These are phyloP conservation scores for Hylaeus anthracinus DNA, from an alignment of 1,140 invertebrate genomes.

Conservation along the genomic window DNA sequence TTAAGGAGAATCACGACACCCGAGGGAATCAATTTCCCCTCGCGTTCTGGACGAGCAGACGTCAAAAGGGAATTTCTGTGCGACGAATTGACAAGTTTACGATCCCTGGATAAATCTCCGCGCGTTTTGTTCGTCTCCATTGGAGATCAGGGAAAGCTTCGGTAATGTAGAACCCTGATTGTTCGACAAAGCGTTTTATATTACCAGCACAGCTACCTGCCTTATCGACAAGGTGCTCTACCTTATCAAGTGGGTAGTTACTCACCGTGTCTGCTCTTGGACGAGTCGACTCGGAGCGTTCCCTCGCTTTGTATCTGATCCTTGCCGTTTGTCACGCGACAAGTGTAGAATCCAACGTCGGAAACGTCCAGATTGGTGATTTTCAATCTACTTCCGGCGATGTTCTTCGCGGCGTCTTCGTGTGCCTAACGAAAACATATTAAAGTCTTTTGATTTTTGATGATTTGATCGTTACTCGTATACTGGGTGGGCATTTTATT, in stretches of 20 bases:
- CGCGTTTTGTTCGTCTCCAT: slow-evolving; percentile 45
- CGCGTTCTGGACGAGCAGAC: slow-evolving; percentile 23
- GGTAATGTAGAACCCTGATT: too few species aligned
- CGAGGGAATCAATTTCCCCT: slow-evolving; percentile 39
- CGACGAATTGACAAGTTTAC: slow-evolving; percentile 60
- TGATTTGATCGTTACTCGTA: too few species aligned
- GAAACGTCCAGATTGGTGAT: slow-evolving; percentile 84
- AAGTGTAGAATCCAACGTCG: slow-evolving; percentile 87
- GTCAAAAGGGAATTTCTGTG: slow-evolving; percentile 53
- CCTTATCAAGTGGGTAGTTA: neutral
- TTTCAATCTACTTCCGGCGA: slow-evolving; percentile 77
- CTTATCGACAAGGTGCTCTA: too few species aligned
- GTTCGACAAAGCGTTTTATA: too few species aligned
- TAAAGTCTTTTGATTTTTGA: neutral
- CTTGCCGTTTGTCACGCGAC: slow-evolving; percentile 84
- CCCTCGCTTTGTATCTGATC: slow-evolving; percentile 83
- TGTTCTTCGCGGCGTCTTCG: slow-evolving; percentile 67
- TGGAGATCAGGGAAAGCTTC: slow-evolving; percentile 46
- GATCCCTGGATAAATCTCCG: slow-evolving; percentile 41
- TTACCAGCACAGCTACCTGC: too few species aligned
- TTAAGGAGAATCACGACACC: slow-evolving; percentile 8
- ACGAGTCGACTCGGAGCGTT: slow-evolving; percentile 82
- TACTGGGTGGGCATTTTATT: too few species aligned
- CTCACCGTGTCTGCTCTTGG: slow-evolving; percentile 65
- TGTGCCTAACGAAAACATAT: slow-evolving; percentile 54